A percentile compares a stretch with the other conserved stretches of the same genome.
phyloP scores from a whole-genome alignment of 2,113 vertebrate genomes.

The Turnix velox region DNA sequence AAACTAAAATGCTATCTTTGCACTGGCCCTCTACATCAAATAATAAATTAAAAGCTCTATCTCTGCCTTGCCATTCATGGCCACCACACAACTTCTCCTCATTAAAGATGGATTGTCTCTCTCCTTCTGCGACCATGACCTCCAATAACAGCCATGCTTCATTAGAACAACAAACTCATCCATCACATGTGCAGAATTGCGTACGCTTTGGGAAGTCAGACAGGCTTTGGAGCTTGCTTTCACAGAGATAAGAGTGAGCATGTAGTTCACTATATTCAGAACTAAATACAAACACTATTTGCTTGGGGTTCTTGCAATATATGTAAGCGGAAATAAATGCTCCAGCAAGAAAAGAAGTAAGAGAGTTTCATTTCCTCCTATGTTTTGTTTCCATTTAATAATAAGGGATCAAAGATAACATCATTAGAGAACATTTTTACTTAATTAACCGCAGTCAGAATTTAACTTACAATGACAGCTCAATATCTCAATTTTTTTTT shows the following conservation, averaged over 20 bases:
- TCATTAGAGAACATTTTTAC: neutral
- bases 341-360: neutral
- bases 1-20: neutral
- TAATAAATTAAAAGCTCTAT: neutral
- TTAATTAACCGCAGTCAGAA: neutral
- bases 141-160: slow-evolving; percentile 9
- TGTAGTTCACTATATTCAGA: neutral
- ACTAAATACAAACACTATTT: slow-evolving; percentile 3
- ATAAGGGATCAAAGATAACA: neutral
- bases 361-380: neutral
- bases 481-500: neutral
- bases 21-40: neutral
- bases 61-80: neutral
- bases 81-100: neutral
- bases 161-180: neutral
- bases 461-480: neutral
- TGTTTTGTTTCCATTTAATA: neutral
- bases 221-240: neutral
- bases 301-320: neutral
- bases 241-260: neutral
- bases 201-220: neutral
- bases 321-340: neutral
- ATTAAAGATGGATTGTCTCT: neutral
- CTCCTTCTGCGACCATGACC: neutral
- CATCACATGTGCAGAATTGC: neutral